A percentile compares a stretch with the other conserved stretches of the same genome.
These are phyloP conservation scores for Urechis unicinctus DNA, from an alignment of 2,888 invertebrate genomes.

Conservation along the genomic window DNA sequence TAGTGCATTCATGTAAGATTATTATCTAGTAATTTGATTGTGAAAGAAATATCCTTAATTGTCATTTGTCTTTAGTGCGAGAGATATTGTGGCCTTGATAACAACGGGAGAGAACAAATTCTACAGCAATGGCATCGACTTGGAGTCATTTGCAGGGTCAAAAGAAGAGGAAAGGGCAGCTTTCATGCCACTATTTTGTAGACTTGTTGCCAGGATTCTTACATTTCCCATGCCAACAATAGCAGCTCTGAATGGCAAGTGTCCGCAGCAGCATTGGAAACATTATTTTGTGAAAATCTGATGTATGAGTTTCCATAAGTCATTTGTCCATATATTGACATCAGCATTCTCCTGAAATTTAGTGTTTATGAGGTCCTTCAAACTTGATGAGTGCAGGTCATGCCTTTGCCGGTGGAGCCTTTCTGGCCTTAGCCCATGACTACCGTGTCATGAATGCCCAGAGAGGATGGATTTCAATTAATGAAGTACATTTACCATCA, in stretches of 20 bases:
- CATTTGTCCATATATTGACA: too few species aligned
- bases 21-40: too few species aligned
- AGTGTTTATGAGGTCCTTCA: background rate
- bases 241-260: constrained; percentile 37
- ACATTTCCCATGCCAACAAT: constrained; percentile 33
- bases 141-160: constrained; percentile 16
- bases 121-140: constrained; percentile 38
- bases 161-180: background rate
- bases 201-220: constrained; percentile 22
- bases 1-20: too few species aligned
- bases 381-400: constrained; percentile 26
- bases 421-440: constrained; percentile 30
- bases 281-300: background rate
- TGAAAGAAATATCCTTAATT: too few species aligned
- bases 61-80: background rate
- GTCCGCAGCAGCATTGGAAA: too few species aligned
- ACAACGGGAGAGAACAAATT: constrained; percentile 31
- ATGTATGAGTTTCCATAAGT: too few species aligned
- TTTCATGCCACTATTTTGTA: background rate
- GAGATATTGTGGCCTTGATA: constrained; percentile 20
- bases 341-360: background rate
- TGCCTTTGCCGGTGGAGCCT: constrained; percentile 32
- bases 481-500: constrained; percentile 25
- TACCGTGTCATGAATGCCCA: constrained; percentile 26
- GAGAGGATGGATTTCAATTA: constrained; percentile 31